A percentile compares a stretch with the other conserved stretches of the same genome.
These are phyloP conservation scores for Daphoenositta chrysoptera DNA, from an alignment of 2,113 vertebrate species.

Conservation along the genomic window DNA sequence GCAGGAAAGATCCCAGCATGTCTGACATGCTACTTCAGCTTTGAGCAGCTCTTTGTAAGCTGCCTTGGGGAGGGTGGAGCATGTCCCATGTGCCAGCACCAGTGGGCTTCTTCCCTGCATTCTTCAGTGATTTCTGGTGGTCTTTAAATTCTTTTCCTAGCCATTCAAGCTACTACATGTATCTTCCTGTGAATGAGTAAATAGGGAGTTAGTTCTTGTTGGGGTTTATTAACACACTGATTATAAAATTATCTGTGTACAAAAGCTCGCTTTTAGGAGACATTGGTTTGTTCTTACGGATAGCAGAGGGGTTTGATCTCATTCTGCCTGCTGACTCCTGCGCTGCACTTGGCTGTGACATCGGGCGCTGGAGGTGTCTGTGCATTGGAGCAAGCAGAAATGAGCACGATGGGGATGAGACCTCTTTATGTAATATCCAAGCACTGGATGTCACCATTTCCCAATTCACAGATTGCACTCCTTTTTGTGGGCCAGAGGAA, in stretches of 20 bases:
- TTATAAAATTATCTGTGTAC: background rate
- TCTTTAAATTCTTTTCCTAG: background rate
- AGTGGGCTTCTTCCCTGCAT: background rate
- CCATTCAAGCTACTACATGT: background rate
- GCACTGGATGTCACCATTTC: conserved; percentile 35
- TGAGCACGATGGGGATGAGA: fast-evolving
- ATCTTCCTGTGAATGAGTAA: background rate
- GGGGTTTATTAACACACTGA: background rate
- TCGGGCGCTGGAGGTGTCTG: fast-evolving
- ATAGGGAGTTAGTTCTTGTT: background rate
- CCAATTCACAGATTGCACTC: background rate
- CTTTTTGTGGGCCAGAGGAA: background rate
- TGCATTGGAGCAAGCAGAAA: background rate
- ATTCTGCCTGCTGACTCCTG: background rate
- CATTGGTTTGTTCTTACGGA: background rate
- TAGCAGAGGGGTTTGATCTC: background rate
- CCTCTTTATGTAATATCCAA: background rate
- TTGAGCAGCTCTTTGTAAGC: background rate
- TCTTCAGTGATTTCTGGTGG: background rate
- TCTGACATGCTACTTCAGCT: background rate
- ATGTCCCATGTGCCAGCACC: background rate
- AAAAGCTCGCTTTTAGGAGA: background rate
- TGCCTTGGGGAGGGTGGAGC: background rate
- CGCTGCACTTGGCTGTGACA: fast-evolving
- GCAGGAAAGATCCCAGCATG: fast-evolving